Base-by-base conservation (phyloP, 2,113 vertebrate species). In the Cephalopterus ornatus region DNA sequence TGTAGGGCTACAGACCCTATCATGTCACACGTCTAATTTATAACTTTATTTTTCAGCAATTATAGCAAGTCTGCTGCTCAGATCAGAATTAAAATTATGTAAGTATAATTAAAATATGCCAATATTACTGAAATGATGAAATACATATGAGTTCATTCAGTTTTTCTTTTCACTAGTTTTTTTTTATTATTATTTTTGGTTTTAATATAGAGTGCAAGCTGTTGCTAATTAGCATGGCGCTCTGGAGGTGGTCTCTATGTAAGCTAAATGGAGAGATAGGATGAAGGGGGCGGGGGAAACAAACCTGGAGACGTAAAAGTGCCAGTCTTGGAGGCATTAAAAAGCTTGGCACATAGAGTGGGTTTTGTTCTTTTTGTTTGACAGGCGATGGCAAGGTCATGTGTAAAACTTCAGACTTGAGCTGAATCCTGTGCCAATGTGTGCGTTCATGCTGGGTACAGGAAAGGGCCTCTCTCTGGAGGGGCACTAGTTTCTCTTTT, bases 161-260 rank as follows among this genome's bases (percentile, higher is more conserved):
- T 77, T 86, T 94, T 46, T 75, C 75, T 50, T 90, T 92, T 91
- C 50, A 50, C 39, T 42, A 28, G 16, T 1, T 13, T 77, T 74
- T 84, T 59, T 28, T 75, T 68, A 5, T 65, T 20, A 9, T 26
- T 88, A 37, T 82, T 92, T 90, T 93, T 93, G 67, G 53, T 86
- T 96, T 93, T 78, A 71, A 71, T 87, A 14, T 7, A 20, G 52
- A 42, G 8, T 63, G 47, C 83, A 91, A 89, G 83, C 91, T 95
- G 80, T 95, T 92, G 91, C 72, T 92, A 84, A 89, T 96, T 95
- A 93, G 62, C 44, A 9, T 66, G 65, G 76, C 63, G 47, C 63
- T 88, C 30, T 42, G 55, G 63, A 88, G 79, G 76, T 91, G 83
- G 75, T 92, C 89, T 80, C 55, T 15, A 0, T 42, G 33, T 50